Evolutionary conservation across 2,797 vertebrate species (phyloP).

Genomic region (Cyclura pinguis): DNA sequence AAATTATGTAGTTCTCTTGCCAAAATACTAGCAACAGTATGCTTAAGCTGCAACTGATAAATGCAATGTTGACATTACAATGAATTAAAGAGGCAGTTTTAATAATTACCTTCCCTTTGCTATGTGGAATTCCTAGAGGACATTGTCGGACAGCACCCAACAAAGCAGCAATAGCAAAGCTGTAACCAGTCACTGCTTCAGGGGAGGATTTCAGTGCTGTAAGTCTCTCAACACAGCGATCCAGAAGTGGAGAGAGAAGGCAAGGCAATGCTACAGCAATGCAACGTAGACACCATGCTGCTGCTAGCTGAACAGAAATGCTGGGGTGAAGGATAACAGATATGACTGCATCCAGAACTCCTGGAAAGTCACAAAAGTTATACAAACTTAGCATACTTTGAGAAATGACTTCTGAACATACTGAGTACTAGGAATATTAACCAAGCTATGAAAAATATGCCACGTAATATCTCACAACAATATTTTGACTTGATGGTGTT

Average conservation of each 20-base stretch:
- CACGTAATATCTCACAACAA: neutral
- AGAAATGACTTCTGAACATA: neutral
- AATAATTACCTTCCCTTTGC: constrained; percentile 87
- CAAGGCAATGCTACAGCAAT: constrained; percentile 87
- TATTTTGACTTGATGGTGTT: neutral
- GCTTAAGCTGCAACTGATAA: neutral
- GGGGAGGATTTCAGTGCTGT: constrained; percentile 85
- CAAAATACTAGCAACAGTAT: neutral
- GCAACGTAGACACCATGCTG: constrained; percentile 92
- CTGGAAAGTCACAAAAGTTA: constrained; percentile 74
- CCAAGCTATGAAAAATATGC: neutral
- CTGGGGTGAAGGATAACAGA: constrained; percentile 87
- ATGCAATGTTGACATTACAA: neutral
- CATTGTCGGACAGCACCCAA: constrained; percentile 89
- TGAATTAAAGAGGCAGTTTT: neutral
- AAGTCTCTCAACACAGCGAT: constrained; percentile 88
- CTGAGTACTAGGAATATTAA: neutral
- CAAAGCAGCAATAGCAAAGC: constrained; percentile 88
- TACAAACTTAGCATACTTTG: neutral
- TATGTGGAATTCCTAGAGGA: constrained; percentile 92
- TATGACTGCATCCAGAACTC: constrained; percentile 87
- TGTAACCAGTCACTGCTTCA: constrained; percentile 90
- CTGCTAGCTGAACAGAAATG: constrained; percentile 84
- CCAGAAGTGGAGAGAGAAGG: constrained; percentile 84
- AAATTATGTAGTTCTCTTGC: neutral